A percentile compares a stretch with the other conserved stretches of the same genome.
phyloP scores from a whole-genome alignment of 2,888 invertebrate genomes.

The Lepeophtheirus nordmannii region DNA sequence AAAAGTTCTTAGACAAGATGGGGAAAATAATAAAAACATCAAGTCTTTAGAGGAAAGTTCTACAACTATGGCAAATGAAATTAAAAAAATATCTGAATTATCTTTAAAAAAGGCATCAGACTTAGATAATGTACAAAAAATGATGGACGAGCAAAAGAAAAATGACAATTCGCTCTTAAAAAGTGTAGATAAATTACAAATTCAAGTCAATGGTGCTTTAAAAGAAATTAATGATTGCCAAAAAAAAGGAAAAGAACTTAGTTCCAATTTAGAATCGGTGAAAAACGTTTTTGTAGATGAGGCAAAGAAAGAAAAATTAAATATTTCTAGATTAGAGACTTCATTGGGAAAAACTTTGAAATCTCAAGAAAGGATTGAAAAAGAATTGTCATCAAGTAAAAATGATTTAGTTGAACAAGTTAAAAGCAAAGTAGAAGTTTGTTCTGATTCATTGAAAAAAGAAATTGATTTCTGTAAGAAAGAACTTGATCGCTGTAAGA shows the following conservation, averaged over 20 bases:
- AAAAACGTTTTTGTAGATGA: background rate
- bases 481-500: background rate
- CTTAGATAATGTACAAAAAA: background rate
- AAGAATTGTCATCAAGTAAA: background rate
- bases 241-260: background rate
- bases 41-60: background rate
- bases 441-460: background rate
- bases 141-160: background rate
- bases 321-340: background rate
- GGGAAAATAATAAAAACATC: background rate
- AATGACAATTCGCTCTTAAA: background rate
- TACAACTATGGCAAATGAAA: background rate
- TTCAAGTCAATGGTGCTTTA: background rate
- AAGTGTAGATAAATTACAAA: background rate
- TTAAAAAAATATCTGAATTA: background rate
- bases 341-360: background rate
- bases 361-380: background rate
- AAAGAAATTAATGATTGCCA: background rate
- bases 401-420: background rate
- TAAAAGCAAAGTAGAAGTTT: background rate
- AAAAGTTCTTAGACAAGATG: background rate
- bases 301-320: background rate
- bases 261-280: background rate
- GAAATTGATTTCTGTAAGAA: background rate
- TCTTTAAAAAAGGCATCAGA: background rate